Evolutionary conservation across 1,140 invertebrate genomes (phyloP).

Genomic region (Lordiphosa stackelbergi): DNA sequence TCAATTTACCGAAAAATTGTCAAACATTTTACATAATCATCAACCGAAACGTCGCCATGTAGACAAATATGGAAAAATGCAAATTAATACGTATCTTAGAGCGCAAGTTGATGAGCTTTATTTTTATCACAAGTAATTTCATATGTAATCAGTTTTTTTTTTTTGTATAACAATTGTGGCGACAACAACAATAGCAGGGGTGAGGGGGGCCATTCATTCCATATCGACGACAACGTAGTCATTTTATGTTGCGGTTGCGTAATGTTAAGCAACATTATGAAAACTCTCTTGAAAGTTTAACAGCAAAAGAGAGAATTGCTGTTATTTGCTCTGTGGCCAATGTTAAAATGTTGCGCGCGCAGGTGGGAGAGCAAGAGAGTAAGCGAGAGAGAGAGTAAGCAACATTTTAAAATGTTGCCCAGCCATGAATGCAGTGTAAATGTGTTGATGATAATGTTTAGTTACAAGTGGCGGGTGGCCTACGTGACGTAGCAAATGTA

Average conservation of each 20-base stretch:
- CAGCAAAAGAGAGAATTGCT: constrained; percentile 7
- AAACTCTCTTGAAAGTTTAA: constrained; percentile 45
- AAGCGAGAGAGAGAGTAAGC: too few relatives aligned
- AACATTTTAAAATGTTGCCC: constrained; percentile 2
- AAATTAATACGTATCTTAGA: constrained; percentile 22
- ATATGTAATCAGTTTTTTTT: constrained; percentile 50
- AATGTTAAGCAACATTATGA: constrained; percentile 71
- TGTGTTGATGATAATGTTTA: neutral
- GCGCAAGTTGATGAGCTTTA: constrained; percentile 7
- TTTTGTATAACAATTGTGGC: constrained; percentile 45
- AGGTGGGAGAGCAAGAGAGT: too few relatives aligned
- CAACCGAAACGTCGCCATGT: constrained; percentile 12
- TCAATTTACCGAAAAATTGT: constrained; percentile 5
- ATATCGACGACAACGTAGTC: constrained; percentile 7
- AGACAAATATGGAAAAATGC: constrained; percentile 25
- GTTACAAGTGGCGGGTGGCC: neutral
- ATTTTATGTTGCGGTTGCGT: constrained; percentile 72
- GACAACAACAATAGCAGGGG: too few relatives aligned
- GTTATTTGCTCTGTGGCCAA: too few relatives aligned
- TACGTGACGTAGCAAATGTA: constrained; percentile 6
- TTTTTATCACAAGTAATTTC: constrained; percentile 5
- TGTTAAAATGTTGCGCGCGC: too few relatives aligned
- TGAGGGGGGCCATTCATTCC: neutral
- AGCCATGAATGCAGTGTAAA: neutral
- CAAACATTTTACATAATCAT: constrained; percentile 22